Conservation (phyloP, 2,797 vertebrate species). For the Chlorospingus semifuscus region DNA sequence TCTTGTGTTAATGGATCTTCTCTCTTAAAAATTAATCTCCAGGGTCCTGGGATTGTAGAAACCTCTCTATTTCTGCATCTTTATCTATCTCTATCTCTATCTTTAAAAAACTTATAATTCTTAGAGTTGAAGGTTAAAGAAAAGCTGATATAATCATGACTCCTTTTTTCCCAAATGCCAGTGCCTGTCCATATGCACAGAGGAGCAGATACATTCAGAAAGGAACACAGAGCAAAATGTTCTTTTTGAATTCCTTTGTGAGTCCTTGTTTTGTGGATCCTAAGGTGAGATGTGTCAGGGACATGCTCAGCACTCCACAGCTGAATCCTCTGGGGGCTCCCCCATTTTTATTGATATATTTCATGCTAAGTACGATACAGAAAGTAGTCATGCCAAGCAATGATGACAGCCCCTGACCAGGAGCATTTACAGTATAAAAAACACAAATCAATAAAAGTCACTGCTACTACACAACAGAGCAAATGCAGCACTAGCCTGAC, state of each 20-base stretch:
- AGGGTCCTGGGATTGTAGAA: constrained; percentile 40
- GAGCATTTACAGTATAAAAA: constrained; percentile 5
- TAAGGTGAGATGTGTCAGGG: constrained; percentile 14
- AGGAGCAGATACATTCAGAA: background rate
- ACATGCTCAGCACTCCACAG: background rate
- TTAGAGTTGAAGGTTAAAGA: background rate
- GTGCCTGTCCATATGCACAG: background rate
- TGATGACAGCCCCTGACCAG: constrained; percentile 39
- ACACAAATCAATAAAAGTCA: constrained; percentile 40
- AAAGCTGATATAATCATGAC: background rate
- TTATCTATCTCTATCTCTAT: background rate
- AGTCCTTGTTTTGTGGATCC: constrained; percentile 1
- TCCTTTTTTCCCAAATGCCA: background rate
- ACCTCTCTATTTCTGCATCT: background rate
- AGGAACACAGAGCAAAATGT: background rate
- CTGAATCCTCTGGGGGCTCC: background rate
- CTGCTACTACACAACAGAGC: background rate
- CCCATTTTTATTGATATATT: constrained; percentile 27
- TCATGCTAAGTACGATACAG: background rate
- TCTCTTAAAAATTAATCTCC: constrained; percentile 20
- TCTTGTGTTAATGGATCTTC: constrained; percentile 12
- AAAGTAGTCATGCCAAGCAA: background rate
- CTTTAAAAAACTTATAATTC: background rate
- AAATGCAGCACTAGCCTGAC: constrained; percentile 35
- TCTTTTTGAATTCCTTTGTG: background rate